Base-by-base conservation (phyloP, 2,113 vertebrate genomes). In the Emydocephalus ijimae region DNA sequence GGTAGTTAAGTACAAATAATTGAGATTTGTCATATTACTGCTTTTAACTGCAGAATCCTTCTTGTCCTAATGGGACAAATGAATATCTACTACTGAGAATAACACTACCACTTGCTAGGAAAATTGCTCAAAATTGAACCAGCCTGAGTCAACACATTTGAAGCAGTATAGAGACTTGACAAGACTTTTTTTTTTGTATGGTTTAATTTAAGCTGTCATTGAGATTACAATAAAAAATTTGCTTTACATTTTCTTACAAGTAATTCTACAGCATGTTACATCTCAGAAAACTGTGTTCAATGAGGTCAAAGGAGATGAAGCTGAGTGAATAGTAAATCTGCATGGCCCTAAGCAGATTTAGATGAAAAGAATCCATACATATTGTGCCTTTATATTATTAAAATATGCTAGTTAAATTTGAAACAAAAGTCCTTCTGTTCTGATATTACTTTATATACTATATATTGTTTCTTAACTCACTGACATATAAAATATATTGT, bases 1-100 rank as follows among this genome's bases (percentile, higher is more conserved):
- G 64, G 87, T 95, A 94, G 88, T n/a, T 90, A 92, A 94, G 39
- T 88, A 94, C 74, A 54, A 20, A 87, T 94, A 97, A 96, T 95
- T 94, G 92, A 43, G 88, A 95, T 96, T 56, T 96, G 95, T 94
- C 95, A 96, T 54, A 90, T 96, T 93, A 94, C 90, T 92, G 43
- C 92, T 94, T 97, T 96, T 92, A 94, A 57, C 91, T 96, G 24
- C 59, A 94, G 93, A 95, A 0, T 7, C 52, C 69, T 69, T 92
- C 86, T 94, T 94, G 74, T 81, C 69, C 0, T 95, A 95, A 96
- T 54, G 34, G 85, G 74, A 92, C 92, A 97, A 97, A 95, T 95
- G 90, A 96, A 95, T 93, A 69, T 91, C 91, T 95, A 90, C 45
- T 93, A 93, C 55, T 55, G 91, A 93, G 29, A 94, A 96, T 92